Conservation (phyloP, 2,797 vertebrate genomes). For the Myotis myotis region DNA sequence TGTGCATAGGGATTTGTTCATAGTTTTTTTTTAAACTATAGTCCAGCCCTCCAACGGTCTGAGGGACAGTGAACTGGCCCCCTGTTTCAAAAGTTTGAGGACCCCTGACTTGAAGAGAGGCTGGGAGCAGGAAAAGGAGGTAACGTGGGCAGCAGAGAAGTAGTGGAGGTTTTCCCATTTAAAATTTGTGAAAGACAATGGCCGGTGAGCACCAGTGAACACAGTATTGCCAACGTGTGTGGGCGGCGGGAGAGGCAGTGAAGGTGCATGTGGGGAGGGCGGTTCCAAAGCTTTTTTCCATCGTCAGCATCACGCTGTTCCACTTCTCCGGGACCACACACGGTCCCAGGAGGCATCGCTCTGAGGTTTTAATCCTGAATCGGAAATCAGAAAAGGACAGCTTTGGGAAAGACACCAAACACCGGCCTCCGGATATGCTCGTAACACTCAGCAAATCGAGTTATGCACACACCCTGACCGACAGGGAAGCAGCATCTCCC, state of each 20-base stretch:
- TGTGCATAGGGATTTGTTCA: no score
- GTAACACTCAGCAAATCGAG: neutral
- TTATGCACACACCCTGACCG: neutral
- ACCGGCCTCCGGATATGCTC: neutral
- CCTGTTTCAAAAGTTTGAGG: no score
- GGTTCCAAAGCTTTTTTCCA: neutral
- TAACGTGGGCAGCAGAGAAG: neutral
- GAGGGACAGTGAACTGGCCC: no score
- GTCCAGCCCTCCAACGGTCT: no score
- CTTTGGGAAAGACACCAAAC: neutral
- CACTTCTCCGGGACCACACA: neutral
- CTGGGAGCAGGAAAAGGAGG: conserved; percentile 2
- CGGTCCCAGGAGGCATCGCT: neutral
- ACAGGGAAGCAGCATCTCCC: neutral
- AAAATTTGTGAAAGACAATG: neutral
- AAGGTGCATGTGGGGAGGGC: neutral
- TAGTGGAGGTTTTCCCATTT: neutral
- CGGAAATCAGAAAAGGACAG: conserved; percentile 5
- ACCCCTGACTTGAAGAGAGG: no score
- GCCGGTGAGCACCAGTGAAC: neutral
- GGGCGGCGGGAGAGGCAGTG: neutral
- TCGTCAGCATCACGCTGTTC: neutral
- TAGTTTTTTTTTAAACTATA: no score
- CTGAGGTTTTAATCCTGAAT: neutral
- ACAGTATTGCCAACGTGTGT: neutral